Evolutionary conservation across 1,140 invertebrate genomes (phyloP), one percentile per base, ranked within the genome.

Genomic region (Neodiprion virginianus): DNA sequence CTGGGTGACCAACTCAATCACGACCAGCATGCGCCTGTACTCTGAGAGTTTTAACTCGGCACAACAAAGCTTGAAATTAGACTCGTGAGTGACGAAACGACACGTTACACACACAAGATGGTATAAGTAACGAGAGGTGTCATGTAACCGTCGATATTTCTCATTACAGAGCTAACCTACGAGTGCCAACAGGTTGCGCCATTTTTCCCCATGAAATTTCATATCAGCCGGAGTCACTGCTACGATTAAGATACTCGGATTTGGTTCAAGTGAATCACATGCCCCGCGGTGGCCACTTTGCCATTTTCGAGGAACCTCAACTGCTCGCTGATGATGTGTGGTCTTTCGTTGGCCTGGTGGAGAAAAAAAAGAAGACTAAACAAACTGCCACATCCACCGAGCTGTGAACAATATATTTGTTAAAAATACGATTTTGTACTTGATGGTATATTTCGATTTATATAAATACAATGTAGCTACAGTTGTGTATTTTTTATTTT

Each of bases 241-340:
- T 95, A 3, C 85, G 86, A 70, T 85, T 90, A 1, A 92, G 90
- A 79, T 95, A 89, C 80, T 80, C 78, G 0, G 94, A 95, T 81
- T 76, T 95, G 8, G 86, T 94, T 5, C 91, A 93, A 66, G 89
- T 90, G 3, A 93, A 89, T 1, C 88, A 93, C 71, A 78, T 91
- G 28, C 79, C 88, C 2, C 88, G 90, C 8, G 96, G 95, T 3
- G 96, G 96, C 1, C 96, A 98, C 87, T 98, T 97, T 83, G 93
- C 94, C 9, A 95, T 94, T 0, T 91, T 97, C 75, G 94, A 98
- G 83, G 90, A 93, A 69, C 96, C 96, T 0, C 80, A 92, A 79
- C 79, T 92, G 8, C 79, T 97, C 0, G 91, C 93, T 8, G 89
- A 92, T 12, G 95, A 97, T 79, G 84, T 91, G 72, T 88, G 88